Percentiles rank a stretch among this genome's conserved stretches.
Conservation (phyloP, 2,113 vertebrate genomes). For the Rhineura floridana region DNA sequence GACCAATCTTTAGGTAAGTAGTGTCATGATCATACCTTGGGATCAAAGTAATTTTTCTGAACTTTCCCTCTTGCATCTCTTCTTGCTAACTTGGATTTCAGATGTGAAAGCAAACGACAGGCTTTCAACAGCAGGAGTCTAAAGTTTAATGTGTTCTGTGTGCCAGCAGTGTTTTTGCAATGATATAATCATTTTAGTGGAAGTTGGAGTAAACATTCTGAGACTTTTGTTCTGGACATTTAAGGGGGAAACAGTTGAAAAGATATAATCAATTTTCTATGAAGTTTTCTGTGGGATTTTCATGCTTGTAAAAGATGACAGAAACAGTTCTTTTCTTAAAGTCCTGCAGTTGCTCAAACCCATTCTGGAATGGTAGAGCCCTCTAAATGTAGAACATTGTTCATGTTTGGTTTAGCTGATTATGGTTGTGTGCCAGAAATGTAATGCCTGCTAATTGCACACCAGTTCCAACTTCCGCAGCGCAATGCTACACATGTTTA, state of each 20-base stretch:
- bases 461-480: slow-evolving; percentile 27
- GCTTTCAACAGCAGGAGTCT: slow-evolving; percentile 2
- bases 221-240: slow-evolving; percentile 29
- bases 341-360: slow-evolving; percentile 46
- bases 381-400: slow-evolving; percentile 61
- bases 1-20: slow-evolving; percentile 91
- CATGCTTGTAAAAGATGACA: slow-evolving; percentile 54
- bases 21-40: slow-evolving; percentile 35
- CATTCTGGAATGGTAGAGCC: slow-evolving; percentile 67
- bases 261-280: slow-evolving; percentile 43
- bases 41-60: slow-evolving; percentile 19
- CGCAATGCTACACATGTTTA: background rate
- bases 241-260: background rate
- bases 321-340: slow-evolving; percentile 54
- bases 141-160: slow-evolving; percentile 23
- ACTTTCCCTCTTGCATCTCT: slow-evolving; percentile 24
- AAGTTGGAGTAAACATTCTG: slow-evolving; percentile 1
- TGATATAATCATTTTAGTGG: slow-evolving; percentile 21
- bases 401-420: slow-evolving; percentile 62
- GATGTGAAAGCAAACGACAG: slow-evolving; percentile 16
- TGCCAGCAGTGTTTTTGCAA: background rate
- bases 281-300: slow-evolving; percentile 57
- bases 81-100: slow-evolving; percentile 37
- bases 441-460: slow-evolving; percentile 46
- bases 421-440: slow-evolving; percentile 57